A percentile compares a stretch with the other conserved stretches of the same genome.
phyloP scores from a whole-genome alignment of 2,888 invertebrate species.

The Toxonevra muliebris region DNA sequence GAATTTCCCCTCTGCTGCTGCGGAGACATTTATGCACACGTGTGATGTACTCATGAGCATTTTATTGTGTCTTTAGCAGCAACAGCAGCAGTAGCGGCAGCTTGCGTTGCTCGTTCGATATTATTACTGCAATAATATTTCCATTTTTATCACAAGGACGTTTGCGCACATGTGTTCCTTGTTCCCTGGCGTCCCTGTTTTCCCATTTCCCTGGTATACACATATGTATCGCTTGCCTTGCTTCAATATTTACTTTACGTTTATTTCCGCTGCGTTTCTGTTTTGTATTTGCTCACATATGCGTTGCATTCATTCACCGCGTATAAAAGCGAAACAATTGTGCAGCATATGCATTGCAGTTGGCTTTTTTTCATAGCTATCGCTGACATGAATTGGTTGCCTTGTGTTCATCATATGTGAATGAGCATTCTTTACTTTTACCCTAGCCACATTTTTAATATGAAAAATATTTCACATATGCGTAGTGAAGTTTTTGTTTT shows the following conservation, averaged over 20 bases:
- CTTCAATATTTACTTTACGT: too few species aligned
- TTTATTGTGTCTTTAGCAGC: background rate
- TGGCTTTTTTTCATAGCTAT: conserved; percentile 7
- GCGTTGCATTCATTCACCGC: background rate
- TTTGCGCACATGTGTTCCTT: too few species aligned
- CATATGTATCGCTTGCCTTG: background rate
- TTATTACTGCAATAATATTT: background rate
- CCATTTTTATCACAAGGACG: background rate
- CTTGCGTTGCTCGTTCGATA: conserved; percentile 16
- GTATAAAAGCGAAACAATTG: conserved; percentile 4
- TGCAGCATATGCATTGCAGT: conserved; percentile 29
- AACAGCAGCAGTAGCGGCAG: conserved; percentile 15
- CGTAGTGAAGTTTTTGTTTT: background rate
- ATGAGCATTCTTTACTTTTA: background rate
- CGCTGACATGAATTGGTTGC: background rate
- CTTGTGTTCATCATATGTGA: background rate
- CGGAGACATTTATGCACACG: background rate
- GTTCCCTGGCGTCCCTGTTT: too few species aligned
- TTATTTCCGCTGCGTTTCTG: too few species aligned
- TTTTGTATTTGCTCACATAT: too few species aligned
- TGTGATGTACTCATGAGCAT: background rate
- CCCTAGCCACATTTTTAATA: background rate
- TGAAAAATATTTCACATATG: background rate
- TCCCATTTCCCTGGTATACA: background rate
- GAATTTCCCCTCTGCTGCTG: too few species aligned